phyloP scores from a whole-genome alignment of 2,113 vertebrate species.

The Rhynchopsitta pachyrhyncha region DNA sequence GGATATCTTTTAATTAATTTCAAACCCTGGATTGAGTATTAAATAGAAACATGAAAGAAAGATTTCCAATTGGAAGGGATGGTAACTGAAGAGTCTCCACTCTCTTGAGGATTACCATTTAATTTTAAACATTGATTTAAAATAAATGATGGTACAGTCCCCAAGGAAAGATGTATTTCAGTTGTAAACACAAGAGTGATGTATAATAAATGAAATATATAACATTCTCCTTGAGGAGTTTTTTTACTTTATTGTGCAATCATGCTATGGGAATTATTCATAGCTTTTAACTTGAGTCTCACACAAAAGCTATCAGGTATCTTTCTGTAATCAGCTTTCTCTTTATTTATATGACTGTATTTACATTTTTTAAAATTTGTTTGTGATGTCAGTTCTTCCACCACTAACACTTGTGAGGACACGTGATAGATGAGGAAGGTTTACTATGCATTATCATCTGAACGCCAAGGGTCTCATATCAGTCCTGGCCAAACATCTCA shows the following conservation, averaged over 20 bases:
- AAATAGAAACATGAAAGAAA: conserved; percentile 78
- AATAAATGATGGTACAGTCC: conserved; percentile 77
- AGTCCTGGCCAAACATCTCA: background rate
- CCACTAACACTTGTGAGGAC: background rate
- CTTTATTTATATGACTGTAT: conserved; percentile 20
- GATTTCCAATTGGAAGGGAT: conserved; percentile 72
- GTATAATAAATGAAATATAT: conserved; percentile 71
- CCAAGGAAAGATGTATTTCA: conserved; percentile 68
- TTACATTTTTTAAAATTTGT: conserved; percentile 18
- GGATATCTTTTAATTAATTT: conserved; percentile 85
- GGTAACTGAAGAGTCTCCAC: conserved; percentile 51
- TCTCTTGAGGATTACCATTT: conserved; percentile 75
- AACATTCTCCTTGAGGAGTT: conserved; percentile 56
- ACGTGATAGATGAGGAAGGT: background rate
- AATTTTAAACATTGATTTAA: conserved; percentile 82
- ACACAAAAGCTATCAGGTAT: background rate
- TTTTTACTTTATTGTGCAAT: conserved; percentile 42
- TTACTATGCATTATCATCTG: background rate
- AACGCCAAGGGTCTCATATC: background rate
- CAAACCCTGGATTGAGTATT: conserved; percentile 74
- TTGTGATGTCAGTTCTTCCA: background rate
- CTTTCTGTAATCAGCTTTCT: conserved; percentile 43
- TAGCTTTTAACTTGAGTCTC: conserved; percentile 12
- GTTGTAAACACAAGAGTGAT: conserved; percentile 69
- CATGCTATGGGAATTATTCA: conserved; percentile 48